phyloP scores from a whole-genome alignment of 2,113 vertebrate species.

The Bos indicus region DNA sequence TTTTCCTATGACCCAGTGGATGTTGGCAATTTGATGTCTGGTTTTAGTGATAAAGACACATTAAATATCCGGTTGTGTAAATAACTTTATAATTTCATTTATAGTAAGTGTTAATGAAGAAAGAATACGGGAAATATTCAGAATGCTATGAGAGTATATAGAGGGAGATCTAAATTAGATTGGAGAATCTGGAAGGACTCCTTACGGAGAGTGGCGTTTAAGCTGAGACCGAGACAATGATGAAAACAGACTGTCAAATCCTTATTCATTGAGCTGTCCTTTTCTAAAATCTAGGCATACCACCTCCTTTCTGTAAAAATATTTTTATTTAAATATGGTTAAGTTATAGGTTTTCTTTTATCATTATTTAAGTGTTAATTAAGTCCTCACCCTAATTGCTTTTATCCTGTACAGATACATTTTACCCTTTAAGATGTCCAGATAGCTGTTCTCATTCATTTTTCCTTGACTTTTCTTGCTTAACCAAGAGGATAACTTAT shows the following conservation, averaged over 20 bases:
- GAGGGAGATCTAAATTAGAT: neutral
- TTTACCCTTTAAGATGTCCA: neutral
- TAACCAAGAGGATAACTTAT: neutral
- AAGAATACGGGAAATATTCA: neutral
- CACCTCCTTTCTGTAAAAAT: neutral
- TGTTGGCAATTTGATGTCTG: neutral
- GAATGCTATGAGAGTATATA: neutral
- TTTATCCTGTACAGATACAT: neutral
- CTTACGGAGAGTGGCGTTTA: neutral
- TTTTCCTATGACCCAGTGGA: neutral
- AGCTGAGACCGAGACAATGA: neutral
- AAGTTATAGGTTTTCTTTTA: neutral
- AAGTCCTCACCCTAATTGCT: neutral
- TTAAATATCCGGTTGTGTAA: neutral
- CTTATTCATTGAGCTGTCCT: neutral
- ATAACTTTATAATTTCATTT: neutral
- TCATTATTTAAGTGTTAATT: neutral
- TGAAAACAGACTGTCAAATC: neutral
- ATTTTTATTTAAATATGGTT: neutral
- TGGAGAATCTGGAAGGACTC: neutral
- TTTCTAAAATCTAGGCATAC: neutral
- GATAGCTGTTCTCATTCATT: neutral
- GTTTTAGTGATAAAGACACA: neutral
- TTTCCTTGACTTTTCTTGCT: neutral
- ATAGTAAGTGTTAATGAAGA: neutral